Conservation (phyloP, 1,140 invertebrate species). For the Ceratina australensis region DNA sequence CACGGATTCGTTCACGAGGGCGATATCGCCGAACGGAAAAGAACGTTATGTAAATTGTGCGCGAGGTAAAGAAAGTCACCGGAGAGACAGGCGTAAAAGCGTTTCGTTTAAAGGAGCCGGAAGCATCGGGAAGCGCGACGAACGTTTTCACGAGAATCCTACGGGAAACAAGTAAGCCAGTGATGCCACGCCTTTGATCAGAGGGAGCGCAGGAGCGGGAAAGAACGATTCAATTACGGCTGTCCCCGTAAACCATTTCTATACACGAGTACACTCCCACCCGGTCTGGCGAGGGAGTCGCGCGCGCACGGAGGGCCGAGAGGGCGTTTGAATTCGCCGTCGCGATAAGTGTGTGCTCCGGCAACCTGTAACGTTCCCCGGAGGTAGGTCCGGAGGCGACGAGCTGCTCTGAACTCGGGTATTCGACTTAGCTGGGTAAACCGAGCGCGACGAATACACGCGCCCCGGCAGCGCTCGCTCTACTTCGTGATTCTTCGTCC, state of each 20-base stretch:
- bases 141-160: neutral
- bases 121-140: neutral
- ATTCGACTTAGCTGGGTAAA: constrained; percentile 60
- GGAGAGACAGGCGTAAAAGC: neutral
- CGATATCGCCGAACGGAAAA: no score
- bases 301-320: no score
- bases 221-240: constrained; percentile 42
- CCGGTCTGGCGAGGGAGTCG: no score
- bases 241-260: constrained; percentile 37
- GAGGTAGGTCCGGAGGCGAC: constrained; percentile 42
- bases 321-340: constrained; percentile 38
- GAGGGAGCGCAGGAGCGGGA: neutral
- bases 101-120: neutral
- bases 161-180: neutral
- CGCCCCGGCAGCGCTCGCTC: constrained; percentile 40
- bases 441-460: constrained; percentile 61
- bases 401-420: constrained; percentile 50
- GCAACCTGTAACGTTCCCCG: constrained; percentile 45
- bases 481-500: constrained; percentile 66
- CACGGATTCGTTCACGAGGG: no score
- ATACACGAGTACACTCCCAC: neutral
- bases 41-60: no score
- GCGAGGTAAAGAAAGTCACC: neutral
- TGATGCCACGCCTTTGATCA: constrained; percentile 23
- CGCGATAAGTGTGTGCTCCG: constrained; percentile 45